phyloP scores from a whole-genome alignment of 2,113 vertebrate species.

The Lophochroa leadbeateri region DNA sequence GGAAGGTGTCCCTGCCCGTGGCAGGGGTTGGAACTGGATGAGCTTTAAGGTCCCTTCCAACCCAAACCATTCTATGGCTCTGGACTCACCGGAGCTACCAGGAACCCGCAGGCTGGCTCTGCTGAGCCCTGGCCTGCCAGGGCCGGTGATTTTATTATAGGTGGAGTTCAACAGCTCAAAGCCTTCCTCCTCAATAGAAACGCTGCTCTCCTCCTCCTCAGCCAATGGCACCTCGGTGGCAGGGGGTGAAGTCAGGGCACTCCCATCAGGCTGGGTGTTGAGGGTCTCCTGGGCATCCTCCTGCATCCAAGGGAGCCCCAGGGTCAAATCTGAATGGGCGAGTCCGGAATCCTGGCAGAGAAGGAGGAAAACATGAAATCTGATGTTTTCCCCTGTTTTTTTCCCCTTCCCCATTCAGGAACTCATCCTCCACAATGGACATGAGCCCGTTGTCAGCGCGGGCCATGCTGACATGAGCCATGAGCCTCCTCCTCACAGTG shows the following conservation, averaged over 20 bases:
- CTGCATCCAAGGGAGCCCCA: neutral
- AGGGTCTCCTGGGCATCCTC: neutral
- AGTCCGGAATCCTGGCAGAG: constrained; percentile 16
- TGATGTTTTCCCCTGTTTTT: neutral
- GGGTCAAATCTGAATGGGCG: neutral
- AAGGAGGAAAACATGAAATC: neutral
- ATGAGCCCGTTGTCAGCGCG: fast-evolving
- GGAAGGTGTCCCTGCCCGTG: neutral
- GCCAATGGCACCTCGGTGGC: neutral
- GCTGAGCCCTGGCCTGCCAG: neutral
- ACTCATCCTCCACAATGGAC: neutral
- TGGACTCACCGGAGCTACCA: neutral
- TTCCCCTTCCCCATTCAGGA: neutral
- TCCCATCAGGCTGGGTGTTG: neutral
- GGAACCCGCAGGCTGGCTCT: fast-evolving
- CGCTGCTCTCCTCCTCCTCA: constrained; percentile 1
- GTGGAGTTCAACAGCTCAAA: constrained; percentile 56
- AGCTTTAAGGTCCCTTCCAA: neutral
- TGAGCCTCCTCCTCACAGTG: neutral
- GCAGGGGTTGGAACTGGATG: fast-evolving
- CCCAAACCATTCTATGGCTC: neutral
- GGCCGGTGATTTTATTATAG: neutral
- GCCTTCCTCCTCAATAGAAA: constrained; percentile 49
- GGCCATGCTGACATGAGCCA: fast-evolving
- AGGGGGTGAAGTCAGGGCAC: neutral